A percentile compares a stretch with the other conserved stretches of the same genome.
phyloP scores from a whole-genome alignment of 2,888 invertebrate genomes.

The Callinectes sapidus region DNA sequence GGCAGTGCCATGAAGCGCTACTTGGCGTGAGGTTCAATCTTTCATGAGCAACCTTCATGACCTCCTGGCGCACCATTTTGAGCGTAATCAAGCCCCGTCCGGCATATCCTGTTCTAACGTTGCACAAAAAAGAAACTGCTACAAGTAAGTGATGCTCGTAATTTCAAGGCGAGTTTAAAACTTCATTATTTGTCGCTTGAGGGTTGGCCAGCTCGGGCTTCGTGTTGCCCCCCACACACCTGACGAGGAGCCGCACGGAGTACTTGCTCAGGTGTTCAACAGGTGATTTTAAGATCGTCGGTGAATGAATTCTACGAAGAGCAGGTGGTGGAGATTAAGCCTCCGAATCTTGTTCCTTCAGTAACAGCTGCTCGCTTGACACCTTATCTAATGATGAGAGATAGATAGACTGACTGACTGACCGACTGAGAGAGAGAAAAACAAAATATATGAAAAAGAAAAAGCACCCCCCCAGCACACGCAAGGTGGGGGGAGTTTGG shows the following conservation, averaged over 20 bases:
- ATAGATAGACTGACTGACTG: not conserved
- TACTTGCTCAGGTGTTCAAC: not conserved
- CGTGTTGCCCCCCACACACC: not conserved
- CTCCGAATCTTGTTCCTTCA: not conserved
- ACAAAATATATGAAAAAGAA: not conserved
- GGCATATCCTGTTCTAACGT: not conserved
- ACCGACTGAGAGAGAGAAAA: not conserved
- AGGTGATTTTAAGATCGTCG: not conserved
- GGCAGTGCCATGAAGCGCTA: not conserved
- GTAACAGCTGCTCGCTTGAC: not conserved
- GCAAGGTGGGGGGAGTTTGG: not conserved
- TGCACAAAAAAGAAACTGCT: not conserved
- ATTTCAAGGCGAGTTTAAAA: not conserved
- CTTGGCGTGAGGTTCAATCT: not conserved
- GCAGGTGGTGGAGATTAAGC: not conserved
- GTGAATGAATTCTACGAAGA: not conserved
- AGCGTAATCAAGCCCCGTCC: not conserved
- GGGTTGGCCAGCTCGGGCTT: not conserved
- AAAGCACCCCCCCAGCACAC: not conserved
- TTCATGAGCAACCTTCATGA: not conserved
- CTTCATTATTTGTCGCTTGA: slow-evolving; percentile 5
- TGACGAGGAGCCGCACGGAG: not conserved
- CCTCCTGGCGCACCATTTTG: not conserved
- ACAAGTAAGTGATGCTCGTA: not conserved
- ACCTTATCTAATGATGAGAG: not conserved